Base-by-base conservation (phyloP, 1,140 invertebrate genomes). In the Ceratitis capitata region DNA sequence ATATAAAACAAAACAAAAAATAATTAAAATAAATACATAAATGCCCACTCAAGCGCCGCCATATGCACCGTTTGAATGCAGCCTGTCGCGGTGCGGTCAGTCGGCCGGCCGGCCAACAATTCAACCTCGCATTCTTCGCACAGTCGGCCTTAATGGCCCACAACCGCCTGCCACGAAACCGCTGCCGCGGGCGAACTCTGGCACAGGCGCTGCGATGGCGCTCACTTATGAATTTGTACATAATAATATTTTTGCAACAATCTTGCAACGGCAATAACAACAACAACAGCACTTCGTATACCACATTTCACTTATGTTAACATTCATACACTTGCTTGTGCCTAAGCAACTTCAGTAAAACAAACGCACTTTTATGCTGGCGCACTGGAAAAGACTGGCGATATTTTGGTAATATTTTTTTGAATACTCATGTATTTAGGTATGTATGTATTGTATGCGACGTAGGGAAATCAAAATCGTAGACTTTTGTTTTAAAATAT, bases 1-100 rank as follows among this genome's bases (percentile, higher is more conserved):
- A 32, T 61, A 32, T 61, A 29, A 16, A 39, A 69, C 86, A 89
- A 89, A 26, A 47, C 23, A 82, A 82, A 82, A 45, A 47, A 26
- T 23, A n/a, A 56, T 23, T 23, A 56, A 39, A n/a, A 32, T 69
- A 35, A 69, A 69, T n/a, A n/a, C n/a, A n/a, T 35, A 35, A 39
- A 69, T 23, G 4, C 4, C 7, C 42, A 12, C n/a, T 16, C 7
- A 26, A 12, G 42, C 42, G 78, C 19, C 29, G n/a, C 58, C 51
- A 56, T 56, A 14, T 35, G 32, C 32, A 69, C 56, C 14, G n/a
- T 9, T 2, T 56, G 61, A 32, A 14, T 19, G n/a, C 12, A 32
- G 58, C 58, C 58, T 61, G 58, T 32, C 58, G 58, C 23, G n/a
- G n/a, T n/a, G 9, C 58, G 26, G 58, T 61, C 58, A 32, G 26